phyloP scores from a whole-genome alignment of 2,888 invertebrate species.

The Hemistola chrysoprasaria region DNA sequence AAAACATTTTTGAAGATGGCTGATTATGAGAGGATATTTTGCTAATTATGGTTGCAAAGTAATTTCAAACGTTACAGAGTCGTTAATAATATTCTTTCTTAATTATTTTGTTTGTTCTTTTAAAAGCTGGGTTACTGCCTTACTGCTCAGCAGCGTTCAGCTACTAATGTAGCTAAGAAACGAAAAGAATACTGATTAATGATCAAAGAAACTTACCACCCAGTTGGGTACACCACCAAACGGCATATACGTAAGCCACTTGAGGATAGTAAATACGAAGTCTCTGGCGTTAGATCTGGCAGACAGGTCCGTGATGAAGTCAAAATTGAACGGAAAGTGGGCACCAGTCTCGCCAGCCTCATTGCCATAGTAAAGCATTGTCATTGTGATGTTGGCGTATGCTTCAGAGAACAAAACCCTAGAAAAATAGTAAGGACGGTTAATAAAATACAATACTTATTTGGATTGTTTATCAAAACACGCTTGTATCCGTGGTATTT shows the following conservation, averaged over 20 bases:
- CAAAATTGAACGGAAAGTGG: constrained; percentile 86
- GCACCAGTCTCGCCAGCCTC: constrained; percentile 65
- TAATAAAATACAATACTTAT: no score
- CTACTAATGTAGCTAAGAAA: no score
- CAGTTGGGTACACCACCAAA: constrained; percentile 83
- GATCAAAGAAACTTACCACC: constrained; percentile 76
- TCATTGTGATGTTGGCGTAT: constrained; percentile 77
- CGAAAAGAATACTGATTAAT: neutral
- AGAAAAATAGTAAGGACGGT: no score
- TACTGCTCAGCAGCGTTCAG: no score
- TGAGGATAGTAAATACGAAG: constrained; percentile 72
- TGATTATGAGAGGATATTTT: no score
- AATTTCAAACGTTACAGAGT: no score
- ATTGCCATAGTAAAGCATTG: constrained; percentile 84
- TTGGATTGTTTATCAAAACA: no score
- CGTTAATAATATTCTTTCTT: no score
- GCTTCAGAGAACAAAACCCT: constrained; percentile 84
- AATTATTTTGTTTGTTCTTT: no score
- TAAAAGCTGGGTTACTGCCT: no score
- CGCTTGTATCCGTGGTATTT: no score
- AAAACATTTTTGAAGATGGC: constrained; percentile 9
- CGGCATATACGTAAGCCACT: constrained; percentile 84
- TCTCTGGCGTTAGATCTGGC: constrained; percentile 67
- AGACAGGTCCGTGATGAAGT: constrained; percentile 78
- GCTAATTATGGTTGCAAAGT: no score